Evolutionary conservation across 2,797 vertebrate species (phyloP), one percentile per base, ranked within the genome.

Genomic region (Myripristis jacobus): DNA sequence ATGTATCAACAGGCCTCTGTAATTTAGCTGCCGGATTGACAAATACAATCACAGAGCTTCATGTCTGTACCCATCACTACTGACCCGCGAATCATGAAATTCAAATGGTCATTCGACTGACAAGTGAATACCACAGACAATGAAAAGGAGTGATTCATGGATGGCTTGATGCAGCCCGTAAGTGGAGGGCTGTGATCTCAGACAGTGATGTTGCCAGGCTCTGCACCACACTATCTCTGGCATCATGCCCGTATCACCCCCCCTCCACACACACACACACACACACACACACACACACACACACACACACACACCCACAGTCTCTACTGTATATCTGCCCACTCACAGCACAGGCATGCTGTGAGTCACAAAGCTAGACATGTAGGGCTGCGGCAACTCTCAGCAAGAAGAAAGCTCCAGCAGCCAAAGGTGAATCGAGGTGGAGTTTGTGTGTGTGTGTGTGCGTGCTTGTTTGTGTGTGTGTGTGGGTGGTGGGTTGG

Each of bases 181-280:
- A 77, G 85, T 82, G 63, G 77, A 65, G 77, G 68, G 63, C 70
- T 79, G 84, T 86, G 90, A 91, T 90, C 83, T 89, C 85, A 87
- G 89, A 86, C 85, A 87, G 79, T 66, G 84, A 88, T 83, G 86
- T 69, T 83, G 83, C 73, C 82, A 73, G 80, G 65, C 83, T 88
- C 51, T 82, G 78, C 56, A 71, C 24, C 38, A 55, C 38, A 84
- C 79, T 72, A 81, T 84, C 77, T 66, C 76, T 89, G 85, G 79
- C 81, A 81, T 83, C 74, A 4, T 72, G 84, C 85, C 80, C 61
- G 73, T 68, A 79, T 86, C 48, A 15, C 0, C 38, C 58, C 55
- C 71, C 31, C 46, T 10, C 15, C 24, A 4, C 10, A 25, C 85
- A 0, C 48, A n/a, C 80, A 77, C 80, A 60, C 89, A 85, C 65